phyloP scores from a whole-genome alignment of 2,888 invertebrate genomes.

The Alentia gelatinosa region DNA sequence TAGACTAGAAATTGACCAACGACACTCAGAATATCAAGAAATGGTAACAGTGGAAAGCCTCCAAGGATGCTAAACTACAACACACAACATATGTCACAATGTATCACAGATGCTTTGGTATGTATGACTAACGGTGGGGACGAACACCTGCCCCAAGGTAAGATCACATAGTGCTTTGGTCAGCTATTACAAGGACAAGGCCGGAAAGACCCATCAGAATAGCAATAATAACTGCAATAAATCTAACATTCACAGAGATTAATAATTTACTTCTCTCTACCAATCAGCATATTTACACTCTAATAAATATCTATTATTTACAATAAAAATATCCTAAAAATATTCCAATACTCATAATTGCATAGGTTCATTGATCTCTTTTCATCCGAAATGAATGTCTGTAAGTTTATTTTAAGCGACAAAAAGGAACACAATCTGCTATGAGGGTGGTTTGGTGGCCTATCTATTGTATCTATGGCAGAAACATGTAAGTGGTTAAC shows the following conservation, averaged over 20 bases:
- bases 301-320: no score
- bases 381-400: no score
- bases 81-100: slow-evolving; percentile 50
- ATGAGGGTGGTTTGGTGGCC: no score
- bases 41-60: neutral
- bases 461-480: no score
- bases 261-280: neutral
- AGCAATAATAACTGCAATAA: slow-evolving; percentile 8
- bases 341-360: no score
- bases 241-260: neutral
- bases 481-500: no score
- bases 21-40: neutral
- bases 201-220: neutral
- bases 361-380: no score
- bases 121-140: neutral
- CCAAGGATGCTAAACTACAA: slow-evolving; percentile 4
- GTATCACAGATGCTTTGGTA: slow-evolving; percentile 55
- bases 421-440: no score
- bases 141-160: slow-evolving; percentile 1
- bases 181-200: neutral
- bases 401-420: no score
- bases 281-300: neutral
- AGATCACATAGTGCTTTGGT: slow-evolving; percentile 35
- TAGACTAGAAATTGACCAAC: neutral
- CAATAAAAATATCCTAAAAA: no score